Percentiles rank a stretch among this genome's conserved stretches.
Evolutionary conservation across 2,797 vertebrate genomes (phyloP).

Genomic region (Chiloscyllium punctatum): DNA sequence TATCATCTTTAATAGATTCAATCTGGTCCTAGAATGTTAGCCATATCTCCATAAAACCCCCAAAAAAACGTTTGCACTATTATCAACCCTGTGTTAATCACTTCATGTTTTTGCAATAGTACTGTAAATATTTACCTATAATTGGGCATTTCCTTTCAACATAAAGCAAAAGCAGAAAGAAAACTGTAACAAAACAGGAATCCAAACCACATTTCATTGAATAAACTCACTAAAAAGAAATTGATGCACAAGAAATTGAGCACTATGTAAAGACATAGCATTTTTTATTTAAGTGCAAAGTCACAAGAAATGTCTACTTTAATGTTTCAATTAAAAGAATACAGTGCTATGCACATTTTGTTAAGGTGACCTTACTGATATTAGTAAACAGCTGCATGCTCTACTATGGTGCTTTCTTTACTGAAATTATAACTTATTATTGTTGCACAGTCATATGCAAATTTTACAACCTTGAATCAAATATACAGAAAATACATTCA

Average conservation of each 20-base stretch:
- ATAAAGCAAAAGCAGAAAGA: neutral
- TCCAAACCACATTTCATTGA: neutral
- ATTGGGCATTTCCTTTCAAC: neutral
- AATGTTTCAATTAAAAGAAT: slow-evolving; percentile 35
- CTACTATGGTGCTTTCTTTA: slow-evolving; percentile 7
- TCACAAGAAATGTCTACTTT: slow-evolving; percentile 34
- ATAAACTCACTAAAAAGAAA: neutral
- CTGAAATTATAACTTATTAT: slow-evolving; percentile 28
- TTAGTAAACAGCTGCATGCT: slow-evolving; percentile 36
- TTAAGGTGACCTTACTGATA: slow-evolving; percentile 20
- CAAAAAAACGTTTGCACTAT: neutral
- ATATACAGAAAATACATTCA: slow-evolving; percentile 37
- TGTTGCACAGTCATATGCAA: neutral
- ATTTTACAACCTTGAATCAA: slow-evolving; percentile 1
- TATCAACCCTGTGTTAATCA: neutral
- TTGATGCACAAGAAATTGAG: neutral
- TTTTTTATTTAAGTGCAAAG: slow-evolving; percentile 35
- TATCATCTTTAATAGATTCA: neutral
- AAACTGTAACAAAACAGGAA: neutral
- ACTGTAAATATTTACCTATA: neutral
- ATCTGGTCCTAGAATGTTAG: neutral
- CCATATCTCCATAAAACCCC: neutral
- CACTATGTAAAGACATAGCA: neutral
- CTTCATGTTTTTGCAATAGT: neutral
- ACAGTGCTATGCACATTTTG: slow-evolving; percentile 37